Evolutionary conservation across 2,113 vertebrate genomes (phyloP).

Genomic region (Rhabdornis inornatus): DNA sequence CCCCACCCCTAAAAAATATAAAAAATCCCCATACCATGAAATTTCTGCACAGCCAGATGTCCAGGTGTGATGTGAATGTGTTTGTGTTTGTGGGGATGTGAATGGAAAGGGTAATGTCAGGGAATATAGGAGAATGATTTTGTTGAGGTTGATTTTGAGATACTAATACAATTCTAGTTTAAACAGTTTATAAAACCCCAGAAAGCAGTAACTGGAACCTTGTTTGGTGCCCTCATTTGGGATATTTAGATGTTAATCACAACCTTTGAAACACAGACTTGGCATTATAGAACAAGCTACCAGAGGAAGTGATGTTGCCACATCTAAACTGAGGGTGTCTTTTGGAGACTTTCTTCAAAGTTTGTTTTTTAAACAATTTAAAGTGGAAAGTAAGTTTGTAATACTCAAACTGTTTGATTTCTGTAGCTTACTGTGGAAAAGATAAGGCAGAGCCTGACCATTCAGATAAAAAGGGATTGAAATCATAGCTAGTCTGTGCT

Average conservation of each 20-base stretch:
- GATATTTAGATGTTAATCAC: background rate
- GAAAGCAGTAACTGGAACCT: background rate
- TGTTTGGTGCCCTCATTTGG: background rate
- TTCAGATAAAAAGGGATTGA: background rate
- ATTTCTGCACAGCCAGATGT: background rate
- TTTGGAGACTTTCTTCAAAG: background rate
- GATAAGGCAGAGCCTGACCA: background rate
- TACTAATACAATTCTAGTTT: background rate
- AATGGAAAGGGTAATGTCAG: background rate
- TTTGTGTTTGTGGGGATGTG: background rate
- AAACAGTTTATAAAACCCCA: background rate
- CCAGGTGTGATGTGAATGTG: background rate
- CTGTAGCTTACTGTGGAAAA: background rate
- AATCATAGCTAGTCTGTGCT: background rate
- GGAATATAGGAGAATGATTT: background rate
- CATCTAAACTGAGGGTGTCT: background rate
- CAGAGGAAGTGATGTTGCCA: background rate
- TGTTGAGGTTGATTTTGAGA: background rate
- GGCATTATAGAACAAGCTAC: background rate
- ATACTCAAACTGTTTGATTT: background rate
- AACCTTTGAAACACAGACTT: background rate
- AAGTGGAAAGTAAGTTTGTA: background rate
- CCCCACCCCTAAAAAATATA: accelerated
- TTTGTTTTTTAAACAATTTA: background rate
- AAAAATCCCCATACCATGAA: accelerated